A percentile compares a stretch with the other conserved stretches of the same genome.
phyloP scores from a whole-genome alignment of 92 coral and sea anemone genomes.

The Porites cylindrica region DNA sequence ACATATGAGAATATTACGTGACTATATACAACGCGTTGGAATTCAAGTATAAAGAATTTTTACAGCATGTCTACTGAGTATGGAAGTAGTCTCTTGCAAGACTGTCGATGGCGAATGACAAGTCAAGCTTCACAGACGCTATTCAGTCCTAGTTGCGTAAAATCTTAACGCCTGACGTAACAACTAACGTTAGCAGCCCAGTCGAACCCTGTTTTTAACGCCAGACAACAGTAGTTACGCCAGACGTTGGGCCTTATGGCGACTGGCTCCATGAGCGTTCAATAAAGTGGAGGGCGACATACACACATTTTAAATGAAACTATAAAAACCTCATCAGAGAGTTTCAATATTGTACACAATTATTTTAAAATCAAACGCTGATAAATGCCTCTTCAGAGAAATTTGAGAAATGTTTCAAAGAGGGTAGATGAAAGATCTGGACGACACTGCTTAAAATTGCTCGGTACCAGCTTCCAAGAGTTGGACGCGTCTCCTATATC shows the following conservation, averaged over 20 bases:
- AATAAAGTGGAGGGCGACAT: neutral
- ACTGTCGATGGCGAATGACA: neutral
- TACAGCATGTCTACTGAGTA: neutral
- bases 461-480: constrained; percentile 86
- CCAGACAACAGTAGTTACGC: too few relatives aligned
- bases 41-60: neutral
- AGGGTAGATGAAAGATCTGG: neutral
- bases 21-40: constrained; percentile 31
- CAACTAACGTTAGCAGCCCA: too few relatives aligned
- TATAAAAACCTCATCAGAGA: neutral
- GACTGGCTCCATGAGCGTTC: too few relatives aligned
- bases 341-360: too few relatives aligned
- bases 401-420: neutral
- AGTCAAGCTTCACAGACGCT: too few relatives aligned
- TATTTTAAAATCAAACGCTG: too few relatives aligned
- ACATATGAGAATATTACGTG: neutral
- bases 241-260: too few relatives aligned
- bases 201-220: too few relatives aligned
- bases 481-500: constrained; percentile 85
- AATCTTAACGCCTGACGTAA: too few relatives aligned
- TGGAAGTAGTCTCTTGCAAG: neutral
- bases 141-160: too few relatives aligned
- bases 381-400: neutral
- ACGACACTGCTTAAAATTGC: constrained; percentile 22
- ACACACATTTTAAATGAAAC: neutral